phyloP scores from a whole-genome alignment of 2,797 vertebrate species.

The Kryptolebias ocellatus region DNA sequence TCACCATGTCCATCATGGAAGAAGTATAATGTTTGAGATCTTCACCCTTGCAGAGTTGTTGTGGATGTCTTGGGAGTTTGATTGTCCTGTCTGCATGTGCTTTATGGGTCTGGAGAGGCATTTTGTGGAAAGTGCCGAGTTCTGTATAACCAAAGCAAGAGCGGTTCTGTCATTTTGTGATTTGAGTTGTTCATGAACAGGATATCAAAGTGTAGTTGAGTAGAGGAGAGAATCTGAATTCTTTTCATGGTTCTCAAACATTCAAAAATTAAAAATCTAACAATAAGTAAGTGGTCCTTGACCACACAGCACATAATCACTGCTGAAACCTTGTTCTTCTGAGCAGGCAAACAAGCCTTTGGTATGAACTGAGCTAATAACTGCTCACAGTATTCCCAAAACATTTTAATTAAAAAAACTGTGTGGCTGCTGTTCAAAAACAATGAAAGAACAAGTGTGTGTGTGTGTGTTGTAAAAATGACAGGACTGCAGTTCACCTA shows the following conservation, averaged over 20 bases:
- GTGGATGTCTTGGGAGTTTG: too few relatives aligned
- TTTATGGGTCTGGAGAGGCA: too few relatives aligned
- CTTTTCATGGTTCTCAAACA: constrained; percentile 4
- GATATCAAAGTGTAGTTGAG: too few relatives aligned
- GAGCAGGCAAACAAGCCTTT: constrained; percentile 24
- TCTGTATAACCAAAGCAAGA: too few relatives aligned
- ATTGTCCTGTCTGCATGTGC: too few relatives aligned
- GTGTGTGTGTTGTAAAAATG: constrained; percentile 27
- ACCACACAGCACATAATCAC: constrained; percentile 14
- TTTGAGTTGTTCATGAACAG: too few relatives aligned
- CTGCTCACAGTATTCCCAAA: constrained; percentile 29
- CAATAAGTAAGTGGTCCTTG: constrained; percentile 1
- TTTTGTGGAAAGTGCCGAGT: too few relatives aligned
- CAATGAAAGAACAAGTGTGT: constrained; percentile 31
- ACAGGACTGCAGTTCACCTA: constrained; percentile 45
- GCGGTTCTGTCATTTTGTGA: too few relatives aligned
- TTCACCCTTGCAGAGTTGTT: too few relatives aligned
- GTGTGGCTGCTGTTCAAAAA: constrained; percentile 25
- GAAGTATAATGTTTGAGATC: too few relatives aligned
- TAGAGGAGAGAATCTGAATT: too few relatives aligned
- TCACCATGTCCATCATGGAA: too few relatives aligned
- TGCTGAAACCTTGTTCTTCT: constrained; percentile 15
- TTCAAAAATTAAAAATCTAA: constrained; percentile 8
- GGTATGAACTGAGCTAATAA: constrained; percentile 32
- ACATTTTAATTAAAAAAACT: constrained; percentile 19